phyloP scores from a whole-genome alignment of 2,888 invertebrate species.

The Cactoblastis cactorum region DNA sequence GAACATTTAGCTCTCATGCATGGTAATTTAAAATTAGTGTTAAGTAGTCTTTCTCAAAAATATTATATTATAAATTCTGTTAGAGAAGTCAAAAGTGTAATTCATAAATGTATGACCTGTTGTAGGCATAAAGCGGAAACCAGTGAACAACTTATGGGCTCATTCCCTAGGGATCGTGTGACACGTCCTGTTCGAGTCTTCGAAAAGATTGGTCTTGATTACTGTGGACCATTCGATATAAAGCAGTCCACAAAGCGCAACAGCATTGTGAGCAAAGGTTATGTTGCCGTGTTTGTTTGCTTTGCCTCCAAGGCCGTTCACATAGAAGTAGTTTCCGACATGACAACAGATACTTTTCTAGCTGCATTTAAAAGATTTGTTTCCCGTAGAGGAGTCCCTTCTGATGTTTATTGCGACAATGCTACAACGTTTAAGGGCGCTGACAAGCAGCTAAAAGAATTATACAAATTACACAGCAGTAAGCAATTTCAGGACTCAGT shows the following conservation, averaged over 20 bases:
- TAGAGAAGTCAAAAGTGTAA: constrained; percentile 14
- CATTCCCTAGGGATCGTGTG: not conserved
- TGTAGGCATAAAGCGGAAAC: not conserved
- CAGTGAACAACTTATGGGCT: not conserved
- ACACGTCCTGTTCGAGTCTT: not conserved
- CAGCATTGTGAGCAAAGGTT: not conserved
- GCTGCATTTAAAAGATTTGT: not conserved
- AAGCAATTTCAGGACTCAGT: not conserved
- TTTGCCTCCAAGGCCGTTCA: not conserved
- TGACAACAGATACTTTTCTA: not conserved
- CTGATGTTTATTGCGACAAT: not conserved
- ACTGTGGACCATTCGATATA: not conserved
- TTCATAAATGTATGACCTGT: not conserved
- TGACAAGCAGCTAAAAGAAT: not conserved
- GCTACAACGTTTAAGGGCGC: not conserved
- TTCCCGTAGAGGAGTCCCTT: not conserved
- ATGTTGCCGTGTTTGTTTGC: not conserved
- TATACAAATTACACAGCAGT: not conserved
- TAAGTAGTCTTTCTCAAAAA: constrained; percentile 11
- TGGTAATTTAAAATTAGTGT: constrained; percentile 11
- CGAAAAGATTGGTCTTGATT: not conserved
- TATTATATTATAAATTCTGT: constrained; percentile 14
- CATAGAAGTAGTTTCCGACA: not conserved
- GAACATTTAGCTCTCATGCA: constrained; percentile 16
- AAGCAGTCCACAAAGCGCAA: not conserved